Percentiles rank a stretch among this genome's conserved stretches.
Evolutionary conservation across 2,888 invertebrate species (phyloP).

Genomic region (Brenthis daphne): DNA sequence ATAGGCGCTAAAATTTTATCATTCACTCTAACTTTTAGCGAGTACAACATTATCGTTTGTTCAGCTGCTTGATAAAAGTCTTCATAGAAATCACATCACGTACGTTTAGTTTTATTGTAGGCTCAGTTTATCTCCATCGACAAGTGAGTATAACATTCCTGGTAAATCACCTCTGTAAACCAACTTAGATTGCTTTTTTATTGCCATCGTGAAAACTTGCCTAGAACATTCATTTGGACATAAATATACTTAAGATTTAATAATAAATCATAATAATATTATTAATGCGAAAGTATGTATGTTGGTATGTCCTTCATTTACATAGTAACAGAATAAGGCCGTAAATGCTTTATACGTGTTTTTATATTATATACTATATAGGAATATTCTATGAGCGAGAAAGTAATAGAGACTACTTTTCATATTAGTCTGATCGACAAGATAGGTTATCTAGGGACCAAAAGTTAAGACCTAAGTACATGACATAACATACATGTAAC

Average conservation of each 20-base stretch:
- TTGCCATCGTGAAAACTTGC: slow-evolving; percentile 9
- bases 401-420: no score
- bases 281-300: no score
- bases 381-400: no score
- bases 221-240: not conserved
- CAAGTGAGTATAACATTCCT: slow-evolving; percentile 32
- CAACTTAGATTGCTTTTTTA: slow-evolving; percentile 40
- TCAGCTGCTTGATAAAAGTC: slow-evolving; percentile 23
- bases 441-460: no score
- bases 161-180: slow-evolving; percentile 37
- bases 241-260: not conserved
- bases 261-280: no score
- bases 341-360: no score
- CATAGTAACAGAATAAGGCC: no score
- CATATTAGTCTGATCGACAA: no score
- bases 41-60: slow-evolving; percentile 12
- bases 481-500: no score
- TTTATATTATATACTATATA: no score
- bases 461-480: no score
- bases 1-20: slow-evolving; percentile 19
- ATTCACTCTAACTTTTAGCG: slow-evolving; percentile 12
- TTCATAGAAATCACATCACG: slow-evolving; percentile 38
- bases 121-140: slow-evolving; percentile 38
- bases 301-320: not conserved
- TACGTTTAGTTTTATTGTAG: slow-evolving; percentile 37